Base-by-base conservation (phyloP, 30 jellyfish, hydroid and myxozoan genomes). In the Pseudorhiza aurosa region DNA sequence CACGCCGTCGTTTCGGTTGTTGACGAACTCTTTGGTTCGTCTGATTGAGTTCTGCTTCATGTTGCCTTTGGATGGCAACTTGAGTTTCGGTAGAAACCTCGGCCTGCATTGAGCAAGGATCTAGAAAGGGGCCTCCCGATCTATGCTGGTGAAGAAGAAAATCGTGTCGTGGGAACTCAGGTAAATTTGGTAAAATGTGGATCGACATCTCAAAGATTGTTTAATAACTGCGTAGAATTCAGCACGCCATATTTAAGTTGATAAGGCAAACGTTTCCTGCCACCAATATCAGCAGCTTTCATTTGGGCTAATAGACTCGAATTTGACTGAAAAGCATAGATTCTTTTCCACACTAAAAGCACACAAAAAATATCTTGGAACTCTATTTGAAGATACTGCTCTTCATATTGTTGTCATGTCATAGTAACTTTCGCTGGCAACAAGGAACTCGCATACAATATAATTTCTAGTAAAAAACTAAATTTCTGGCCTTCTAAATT, bases 91-190 rank as follows among this genome's bases (percentile, higher is more conserved):
- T 65, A 49, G 62, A 36, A 27, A 77, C 6, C 2, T 78, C 82
- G 8, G 82, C 40, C 26, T 30, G 67, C 58, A 64, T 26, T 31
- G 80, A 37, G 33, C 71, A 63, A 7, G 79, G 37, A 24, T 65
- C 91, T 18, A 32, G 91, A 44, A 44, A 80, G 7, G 31, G 58
- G 40, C 58, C 44, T 39, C 47, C 57, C 49, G 83, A 51, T 36
- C 77, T 70, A 80, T 65, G 75, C 50, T 79, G 90, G 31, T 79
- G 91, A 0, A 59, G 62, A 30, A 31, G 18, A 9, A 31, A 64
- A 80, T 80, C 91, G 51, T 80, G 80, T 50, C 91, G 57, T n/a
- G 83, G 47, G 47, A 65, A 49, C 56, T 80, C 91, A 19, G 76
- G 77, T 9, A 80, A 28, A 28, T 65, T 80, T 25, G 91, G 91